Evolutionary conservation across 2,113 vertebrate genomes (phyloP).

Genomic region (Lepus americanus): DNA sequence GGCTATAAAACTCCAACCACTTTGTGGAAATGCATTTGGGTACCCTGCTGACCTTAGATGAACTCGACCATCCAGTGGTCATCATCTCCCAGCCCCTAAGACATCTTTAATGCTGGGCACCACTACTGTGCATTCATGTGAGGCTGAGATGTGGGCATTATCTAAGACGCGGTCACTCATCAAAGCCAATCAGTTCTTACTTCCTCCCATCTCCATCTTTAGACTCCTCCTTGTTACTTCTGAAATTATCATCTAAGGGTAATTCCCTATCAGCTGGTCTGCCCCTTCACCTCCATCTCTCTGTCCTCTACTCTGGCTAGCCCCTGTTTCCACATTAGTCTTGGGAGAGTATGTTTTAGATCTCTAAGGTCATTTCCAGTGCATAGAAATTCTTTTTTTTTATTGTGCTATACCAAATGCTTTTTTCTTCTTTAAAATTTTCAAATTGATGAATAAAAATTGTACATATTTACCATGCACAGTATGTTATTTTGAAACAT

Average conservation of each 20-base stretch:
- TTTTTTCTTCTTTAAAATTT: too few relatives aligned
- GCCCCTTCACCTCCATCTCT: not conserved
- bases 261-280: not conserved
- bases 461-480: not conserved
- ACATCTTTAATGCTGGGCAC: not conserved
- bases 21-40: conserved; percentile 34
- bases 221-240: not conserved
- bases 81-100: not conserved
- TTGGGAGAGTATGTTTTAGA: not conserved
- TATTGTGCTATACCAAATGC: not conserved
- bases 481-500: not conserved
- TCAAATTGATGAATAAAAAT: too few relatives aligned
- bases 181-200: not conserved
- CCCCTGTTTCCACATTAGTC: not conserved
- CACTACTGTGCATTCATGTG: not conserved
- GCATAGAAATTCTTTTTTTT: not conserved
- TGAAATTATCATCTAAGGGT: not conserved
- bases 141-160: not conserved
- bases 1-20: conserved; percentile 30
- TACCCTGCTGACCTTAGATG: conserved; percentile 35
- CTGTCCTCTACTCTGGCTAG: not conserved
- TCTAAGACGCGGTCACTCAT: not conserved
- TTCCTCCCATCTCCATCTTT: not conserved
- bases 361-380: not conserved
- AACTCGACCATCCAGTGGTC: conserved; percentile 23